Evolutionary conservation across 2,888 invertebrate genomes (phyloP), one percentile per base, ranked within the genome.

Genomic region (Sylvicola fuscatus): DNA sequence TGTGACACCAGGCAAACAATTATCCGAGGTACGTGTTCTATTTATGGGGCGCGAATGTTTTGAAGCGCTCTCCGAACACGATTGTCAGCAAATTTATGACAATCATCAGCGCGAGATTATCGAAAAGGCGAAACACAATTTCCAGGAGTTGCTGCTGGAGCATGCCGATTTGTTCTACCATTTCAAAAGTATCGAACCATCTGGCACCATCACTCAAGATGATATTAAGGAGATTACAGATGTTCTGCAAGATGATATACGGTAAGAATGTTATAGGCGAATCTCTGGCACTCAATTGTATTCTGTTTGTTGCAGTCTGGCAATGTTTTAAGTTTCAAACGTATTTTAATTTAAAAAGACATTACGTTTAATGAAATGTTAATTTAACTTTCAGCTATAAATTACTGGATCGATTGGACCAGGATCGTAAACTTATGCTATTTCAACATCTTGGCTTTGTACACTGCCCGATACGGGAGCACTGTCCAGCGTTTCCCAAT

Each of bases 371-470:
- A 13, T 14, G 14, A 12, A 14, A 14, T 30, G 7, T 27, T 6
- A 29, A 10, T 33, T 6, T 38, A n/a, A 28, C 12, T 45, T 48
- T 27, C 46, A 84, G 90, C 60, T 95, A 90, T 61, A 89, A 90
- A 60, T 79, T 87, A 57, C 65, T 97, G 51, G 87, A 90, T 58
- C 72, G 89, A 37, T 68, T 95, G 56, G 90, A 92, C 61, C 90
- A 92, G 58, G 92, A 95, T 52, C 66, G 97, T 42, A 87, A 90
- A 56, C 65, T 92, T 45, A 84, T 95, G 74, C 65, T 97, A 40
- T 83, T 92, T 49, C 90, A 92, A 56, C 93, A 93, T 58, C 64
- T 93, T 31, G 90, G 92, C 39, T 95, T 95, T 60, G 82, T 93
- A 37, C 90, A 93, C 61, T 87, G 86, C 55, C 92, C 93, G 11